These are phyloP conservation scores for Drosophila merina DNA, from an alignment of 2,888 invertebrate species.

Conservation along the genomic window DNA sequence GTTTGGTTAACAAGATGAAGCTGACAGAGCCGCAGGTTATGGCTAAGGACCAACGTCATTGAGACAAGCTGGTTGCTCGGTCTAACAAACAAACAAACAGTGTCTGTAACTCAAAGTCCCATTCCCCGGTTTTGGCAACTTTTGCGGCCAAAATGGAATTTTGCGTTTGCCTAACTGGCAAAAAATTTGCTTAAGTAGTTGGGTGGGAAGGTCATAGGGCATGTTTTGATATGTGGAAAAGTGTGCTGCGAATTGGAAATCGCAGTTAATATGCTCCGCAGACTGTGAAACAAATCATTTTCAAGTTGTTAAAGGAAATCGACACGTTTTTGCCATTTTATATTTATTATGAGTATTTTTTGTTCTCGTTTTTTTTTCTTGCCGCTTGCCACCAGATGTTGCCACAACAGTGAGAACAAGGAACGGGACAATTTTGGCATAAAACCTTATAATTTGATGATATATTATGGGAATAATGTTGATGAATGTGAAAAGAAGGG, in stretches of 20 bases:
- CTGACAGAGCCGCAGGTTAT: conserved; percentile 71
- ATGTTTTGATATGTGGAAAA: conserved; percentile 42
- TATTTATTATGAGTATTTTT: conserved; percentile 73
- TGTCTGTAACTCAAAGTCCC: conserved; percentile 44
- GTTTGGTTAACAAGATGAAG: conserved; percentile 81
- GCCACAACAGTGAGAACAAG: conserved; percentile 49
- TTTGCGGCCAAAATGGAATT: conserved; percentile 76
- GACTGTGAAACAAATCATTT: conserved; percentile 81
- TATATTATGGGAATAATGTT: conserved; percentile 59
- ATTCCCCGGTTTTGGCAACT: conserved; percentile 54
- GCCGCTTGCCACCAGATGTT: conserved; percentile 61
- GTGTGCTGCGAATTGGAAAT: conserved; percentile 66
- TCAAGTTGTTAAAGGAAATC: conserved; percentile 80
- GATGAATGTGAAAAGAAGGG: not conserved
- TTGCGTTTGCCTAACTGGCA: conserved; percentile 59
- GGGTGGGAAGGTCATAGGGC: conserved; percentile 34
- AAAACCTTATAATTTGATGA: conserved; percentile 74
- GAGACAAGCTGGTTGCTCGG: conserved; percentile 56
- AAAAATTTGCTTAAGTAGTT: conserved; percentile 57
- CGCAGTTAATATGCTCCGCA: conserved; percentile 81
- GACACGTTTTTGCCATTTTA: conserved; percentile 83
- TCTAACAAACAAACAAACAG: conserved; percentile 48
- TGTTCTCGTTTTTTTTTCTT: conserved; percentile 29
- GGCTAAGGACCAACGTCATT: conserved; percentile 70
- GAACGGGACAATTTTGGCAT: conserved; percentile 24